These are phyloP conservation scores for Chloroclysta siterata DNA, from an alignment of 2,888 invertebrate genomes.

Conservation along the genomic window DNA sequence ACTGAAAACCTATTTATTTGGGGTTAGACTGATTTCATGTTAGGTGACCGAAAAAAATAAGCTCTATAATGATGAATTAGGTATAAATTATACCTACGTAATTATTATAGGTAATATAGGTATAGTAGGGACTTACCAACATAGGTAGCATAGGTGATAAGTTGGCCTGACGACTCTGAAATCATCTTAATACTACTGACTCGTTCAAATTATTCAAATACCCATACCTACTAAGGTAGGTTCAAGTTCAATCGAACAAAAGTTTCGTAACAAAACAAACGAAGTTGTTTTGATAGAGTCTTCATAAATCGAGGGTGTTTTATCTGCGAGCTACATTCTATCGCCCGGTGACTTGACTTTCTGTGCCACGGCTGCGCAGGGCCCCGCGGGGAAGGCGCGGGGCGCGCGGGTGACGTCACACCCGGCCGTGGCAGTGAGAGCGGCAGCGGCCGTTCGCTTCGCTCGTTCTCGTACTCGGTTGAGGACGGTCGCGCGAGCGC, in stretches of 20 bases:
- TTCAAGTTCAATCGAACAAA: conserved; percentile 61
- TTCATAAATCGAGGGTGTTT: conserved; percentile 79
- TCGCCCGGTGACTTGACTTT: conserved; percentile 77
- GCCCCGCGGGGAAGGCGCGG: conserved; percentile 52
- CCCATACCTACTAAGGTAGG: conserved; percentile 13
- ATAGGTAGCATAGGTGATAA: too few species aligned
- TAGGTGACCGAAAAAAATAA: not conserved
- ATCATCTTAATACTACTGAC: too few species aligned
- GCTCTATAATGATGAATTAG: too few species aligned
- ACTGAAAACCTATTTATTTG: conserved; percentile 1
- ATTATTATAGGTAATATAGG: too few species aligned
- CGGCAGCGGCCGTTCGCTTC: conserved; percentile 64
- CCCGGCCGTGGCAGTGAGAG: conserved; percentile 84
- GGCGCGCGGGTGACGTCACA: conserved; percentile 76
- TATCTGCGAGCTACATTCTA: conserved; percentile 79
- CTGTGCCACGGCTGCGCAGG: conserved; percentile 76
- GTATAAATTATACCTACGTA: too few species aligned
- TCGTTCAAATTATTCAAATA: not conserved
- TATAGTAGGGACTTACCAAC: too few species aligned
- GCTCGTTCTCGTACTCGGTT: conserved; percentile 79
- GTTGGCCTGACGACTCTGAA: too few species aligned
- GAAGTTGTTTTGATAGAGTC: conserved; percentile 76
- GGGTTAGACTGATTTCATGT: not conserved
- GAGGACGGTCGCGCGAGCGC: conserved; percentile 80
- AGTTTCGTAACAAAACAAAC: conserved; percentile 71